Percentiles rank a stretch among this genome's conserved stretches.
Evolutionary conservation across 2,888 invertebrate species (phyloP).

Genomic region (Lysandra coridon): DNA sequence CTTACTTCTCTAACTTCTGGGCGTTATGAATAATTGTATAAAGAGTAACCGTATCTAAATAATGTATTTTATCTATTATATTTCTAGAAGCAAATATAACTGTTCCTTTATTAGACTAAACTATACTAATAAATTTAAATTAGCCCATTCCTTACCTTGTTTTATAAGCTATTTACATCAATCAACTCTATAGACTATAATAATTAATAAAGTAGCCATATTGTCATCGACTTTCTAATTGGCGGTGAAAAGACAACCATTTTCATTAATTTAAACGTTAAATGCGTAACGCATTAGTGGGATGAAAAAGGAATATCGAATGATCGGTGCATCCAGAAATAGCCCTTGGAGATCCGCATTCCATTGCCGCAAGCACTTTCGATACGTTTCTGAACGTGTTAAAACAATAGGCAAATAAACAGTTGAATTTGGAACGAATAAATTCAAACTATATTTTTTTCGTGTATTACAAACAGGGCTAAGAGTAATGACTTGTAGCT

Average conservation of each 20-base stretch:
- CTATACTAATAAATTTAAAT: no score
- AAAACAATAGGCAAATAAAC: slow-evolving; percentile 30
- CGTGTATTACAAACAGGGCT: not conserved
- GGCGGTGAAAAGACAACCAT: not conserved
- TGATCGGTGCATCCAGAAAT: slow-evolving; percentile 60
- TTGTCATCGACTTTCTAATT: not conserved
- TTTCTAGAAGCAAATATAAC: no score
- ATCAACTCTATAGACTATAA: not conserved
- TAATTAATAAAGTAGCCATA: not conserved
- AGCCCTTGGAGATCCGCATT: slow-evolving; percentile 59
- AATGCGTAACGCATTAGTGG: slow-evolving; percentile 28
- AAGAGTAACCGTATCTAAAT: no score
- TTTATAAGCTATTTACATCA: no score
- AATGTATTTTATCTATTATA: no score
- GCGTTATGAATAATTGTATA: no score
- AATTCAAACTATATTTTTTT: not conserved
- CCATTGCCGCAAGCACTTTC: slow-evolving; percentile 53
- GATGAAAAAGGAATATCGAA: slow-evolving; percentile 47
- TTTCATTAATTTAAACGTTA: slow-evolving; percentile 31
- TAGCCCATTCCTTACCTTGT: no score
- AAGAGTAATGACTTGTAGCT: no score
- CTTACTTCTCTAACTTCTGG: no score
- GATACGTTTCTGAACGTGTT: slow-evolving; percentile 47
- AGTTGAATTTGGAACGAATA: not conserved
- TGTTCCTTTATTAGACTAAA: no score